Evolutionary conservation across 1,140 invertebrate genomes (phyloP), one percentile per base, ranked within the genome.

Genomic region (Hylaeus anthracinus): DNA sequence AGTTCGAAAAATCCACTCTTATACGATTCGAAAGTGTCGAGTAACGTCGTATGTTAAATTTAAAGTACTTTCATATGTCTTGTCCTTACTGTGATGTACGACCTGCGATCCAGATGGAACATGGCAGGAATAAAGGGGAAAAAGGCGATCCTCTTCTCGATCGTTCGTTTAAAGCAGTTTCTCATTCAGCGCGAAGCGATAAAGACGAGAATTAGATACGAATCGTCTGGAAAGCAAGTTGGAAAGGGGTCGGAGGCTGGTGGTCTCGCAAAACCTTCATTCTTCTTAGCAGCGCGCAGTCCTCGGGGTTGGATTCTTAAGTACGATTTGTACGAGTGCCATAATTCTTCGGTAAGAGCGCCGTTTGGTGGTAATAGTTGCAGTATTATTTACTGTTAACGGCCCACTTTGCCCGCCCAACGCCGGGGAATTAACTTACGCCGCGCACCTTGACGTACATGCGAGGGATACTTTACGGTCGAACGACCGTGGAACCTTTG

Each of bases 351-450:
- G 64, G 72, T 65, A 82, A 67, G 74, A 78, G 56, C 73, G 82
- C 80, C 81, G 69, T 88, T 89, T 79, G 69, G 48, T 66, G 69
- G 85, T 88, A 90, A 89, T 89, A 88, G 85, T 88, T 87, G 69
- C 85, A 88, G 83, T 88, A 89, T 90, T 92, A 92, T 92, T 92
- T 89, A 91, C 88, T 66, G 86, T 86, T 88, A 90, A 90, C 87
- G 88, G 84, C 82, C 86, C 82, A 86, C 88, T 89, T 88, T 72
- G 64, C 41, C 65, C 76, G 80, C 78, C 78, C 86, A 88, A 88
- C 85, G 80, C 85, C 83, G 65, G 70, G 83, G 88, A 91, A 90
- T 91, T 86, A 92, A 90, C 90, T 91, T 84, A 87, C 82, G 83
- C 81, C 81, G 72, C 72, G 74, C 74, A 78, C 87, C 86, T 87